These are phyloP conservation scores for Spinus pinus DNA, from an alignment of 2,797 vertebrate genomes.

Conservation along the genomic window DNA sequence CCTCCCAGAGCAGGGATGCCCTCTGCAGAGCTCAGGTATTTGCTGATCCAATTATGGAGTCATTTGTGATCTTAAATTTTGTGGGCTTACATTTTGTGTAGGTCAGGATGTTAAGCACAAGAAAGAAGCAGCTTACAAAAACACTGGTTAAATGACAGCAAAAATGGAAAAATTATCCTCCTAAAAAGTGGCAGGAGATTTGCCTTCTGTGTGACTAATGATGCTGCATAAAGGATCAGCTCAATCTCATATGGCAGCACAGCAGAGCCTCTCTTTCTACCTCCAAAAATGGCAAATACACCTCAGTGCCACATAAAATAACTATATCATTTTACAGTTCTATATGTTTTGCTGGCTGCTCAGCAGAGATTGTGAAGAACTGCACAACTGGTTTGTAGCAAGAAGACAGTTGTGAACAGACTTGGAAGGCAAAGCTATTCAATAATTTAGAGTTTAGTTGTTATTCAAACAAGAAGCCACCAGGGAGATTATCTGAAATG, in stretches of 20 bases:
- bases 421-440: background rate
- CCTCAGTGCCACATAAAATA: background rate
- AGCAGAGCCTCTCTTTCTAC: background rate
- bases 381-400: background rate
- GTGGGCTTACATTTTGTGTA: background rate
- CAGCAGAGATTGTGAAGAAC: background rate
- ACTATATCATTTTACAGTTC: background rate
- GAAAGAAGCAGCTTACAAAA: background rate
- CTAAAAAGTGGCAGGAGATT: background rate
- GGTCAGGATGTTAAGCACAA: background rate
- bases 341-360: background rate
- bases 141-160: background rate
- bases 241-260: background rate
- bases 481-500: background rate
- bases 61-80: background rate
- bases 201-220: constrained; percentile 27
- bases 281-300: background rate
- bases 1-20: background rate
- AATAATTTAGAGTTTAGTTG: background rate
- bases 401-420: background rate
- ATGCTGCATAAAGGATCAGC: background rate
- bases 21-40: background rate
- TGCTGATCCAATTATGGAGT: background rate
- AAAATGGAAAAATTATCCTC: background rate
- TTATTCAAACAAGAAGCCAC: background rate